phyloP scores from a whole-genome alignment of 2,888 invertebrate genomes.

The Eilema griseolum region DNA sequence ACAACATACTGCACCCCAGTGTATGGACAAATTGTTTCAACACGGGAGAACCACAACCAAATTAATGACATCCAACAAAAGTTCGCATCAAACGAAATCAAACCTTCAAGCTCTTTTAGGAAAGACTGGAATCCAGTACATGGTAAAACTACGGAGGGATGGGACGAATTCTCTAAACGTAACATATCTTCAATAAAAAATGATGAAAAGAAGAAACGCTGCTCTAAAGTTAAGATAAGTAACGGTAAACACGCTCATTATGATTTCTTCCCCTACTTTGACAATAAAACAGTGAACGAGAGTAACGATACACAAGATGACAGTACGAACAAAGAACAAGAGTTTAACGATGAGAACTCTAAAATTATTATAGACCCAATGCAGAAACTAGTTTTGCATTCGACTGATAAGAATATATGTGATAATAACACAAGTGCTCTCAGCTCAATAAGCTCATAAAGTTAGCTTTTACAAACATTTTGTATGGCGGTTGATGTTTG shows the following conservation, averaged over 20 bases:
- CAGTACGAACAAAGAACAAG: conserved; percentile 48
- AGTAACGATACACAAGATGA: conserved; percentile 42
- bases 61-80: conserved; percentile 83
- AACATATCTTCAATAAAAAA: conserved; percentile 76
- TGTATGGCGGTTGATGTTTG: conserved; percentile 64
- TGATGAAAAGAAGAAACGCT: conserved; percentile 65
- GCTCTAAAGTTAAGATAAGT: conserved; percentile 66
- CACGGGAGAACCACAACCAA: conserved; percentile 82
- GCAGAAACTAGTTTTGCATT: conserved; percentile 84
- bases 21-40: conserved; percentile 83
- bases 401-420: conserved; percentile 86
- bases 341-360: conserved; percentile 73
- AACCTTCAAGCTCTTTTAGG: conserved; percentile 79
- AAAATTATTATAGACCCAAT: conserved; percentile 84
- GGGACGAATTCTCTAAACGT: conserved; percentile 80
- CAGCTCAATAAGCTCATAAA: conserved; percentile 83
- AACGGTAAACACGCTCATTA: conserved; percentile 77
- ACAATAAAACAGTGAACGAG: conserved; percentile 73
- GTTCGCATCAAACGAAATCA: conserved; percentile 71
- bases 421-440: conserved; percentile 84
- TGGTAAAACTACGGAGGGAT: conserved; percentile 73
- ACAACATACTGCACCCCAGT: conserved; percentile 83
- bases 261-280: conserved; percentile 82
- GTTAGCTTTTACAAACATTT: conserved; percentile 74
- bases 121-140: conserved; percentile 76